Percentiles rank a stretch among this genome's conserved stretches.
Evolutionary conservation across 2,797 vertebrate species (phyloP).

Genomic region (Leontocebus nigricollis): DNA sequence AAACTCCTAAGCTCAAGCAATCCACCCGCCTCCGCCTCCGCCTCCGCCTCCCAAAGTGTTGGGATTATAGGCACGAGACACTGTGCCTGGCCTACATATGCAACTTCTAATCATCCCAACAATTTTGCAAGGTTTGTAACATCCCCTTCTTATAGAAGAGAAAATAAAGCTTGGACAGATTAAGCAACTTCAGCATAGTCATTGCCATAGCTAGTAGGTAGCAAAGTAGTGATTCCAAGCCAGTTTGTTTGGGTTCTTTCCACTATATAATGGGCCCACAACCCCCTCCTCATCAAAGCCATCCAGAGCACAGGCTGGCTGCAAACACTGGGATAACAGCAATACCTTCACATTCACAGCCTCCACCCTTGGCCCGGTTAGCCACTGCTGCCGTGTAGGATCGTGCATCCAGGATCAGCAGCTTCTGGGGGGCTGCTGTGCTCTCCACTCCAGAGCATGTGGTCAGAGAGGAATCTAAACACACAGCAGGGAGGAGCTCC

Average conservation of each 20-base stretch:
- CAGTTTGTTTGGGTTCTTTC: constrained; percentile 11
- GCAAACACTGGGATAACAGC: background rate
- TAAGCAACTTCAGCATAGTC: background rate
- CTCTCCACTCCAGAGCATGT: constrained; percentile 91
- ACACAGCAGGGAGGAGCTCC: constrained; percentile 31
- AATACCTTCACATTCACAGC: constrained; percentile 98
- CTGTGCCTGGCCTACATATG: background rate
- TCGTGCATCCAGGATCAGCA: constrained; percentile 97
- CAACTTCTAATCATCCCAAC: background rate
- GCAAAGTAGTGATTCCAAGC: constrained; percentile 8
- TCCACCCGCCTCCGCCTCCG: background rate
- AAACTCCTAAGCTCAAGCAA: background rate
- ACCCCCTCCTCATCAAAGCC: background rate
- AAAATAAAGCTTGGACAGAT: constrained; percentile 4
- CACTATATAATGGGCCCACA: background rate
- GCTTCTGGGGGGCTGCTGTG: constrained; percentile 91
- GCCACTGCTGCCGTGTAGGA: constrained; percentile 98
- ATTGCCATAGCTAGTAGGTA: background rate
- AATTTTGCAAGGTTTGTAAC: background rate
- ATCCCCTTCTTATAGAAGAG: constrained; percentile 1
- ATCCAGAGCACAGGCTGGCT: background rate
- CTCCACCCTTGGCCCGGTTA: constrained; percentile 98
- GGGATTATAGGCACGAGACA: background rate
- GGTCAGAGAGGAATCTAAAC: constrained; percentile 94
- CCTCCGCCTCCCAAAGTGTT: background rate